Evolutionary conservation across 2,888 invertebrate genomes (phyloP), one percentile per base, ranked within the genome.

Genomic region (Cryptus armator): DNA sequence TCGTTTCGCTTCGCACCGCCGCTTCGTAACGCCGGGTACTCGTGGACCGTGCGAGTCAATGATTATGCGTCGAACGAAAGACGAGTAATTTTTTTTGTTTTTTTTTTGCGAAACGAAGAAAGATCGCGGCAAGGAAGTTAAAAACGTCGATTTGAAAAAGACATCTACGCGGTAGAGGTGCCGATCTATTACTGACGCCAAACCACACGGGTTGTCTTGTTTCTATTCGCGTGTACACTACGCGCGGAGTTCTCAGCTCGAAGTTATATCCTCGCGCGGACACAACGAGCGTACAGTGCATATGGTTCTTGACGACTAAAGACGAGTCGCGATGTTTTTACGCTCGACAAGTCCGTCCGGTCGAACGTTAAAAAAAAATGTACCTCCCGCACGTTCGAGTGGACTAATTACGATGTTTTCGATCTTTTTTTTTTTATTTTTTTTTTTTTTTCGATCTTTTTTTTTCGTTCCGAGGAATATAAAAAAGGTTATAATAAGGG

Each of bases 171-270:
- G 43, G 64, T 80, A 67, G 78, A 76, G 77, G 83, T 83, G 81
- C 76, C 56, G 85, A 71, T 77, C 44, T 80, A 81, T 84, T 78
- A 88, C 87, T 86, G 87, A 81, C 81, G 66, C 68, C 53, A 70
- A 80, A 78, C 84, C 80, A 87, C 84, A 79, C 83, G 74, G 86
- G 84, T 87, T 87, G 78, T 86, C 84, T 88, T 89, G 87, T 87
- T 90, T 89, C 90, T 91, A 90, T 91, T 90, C 89, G 71, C 81
- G 90, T 89, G 88, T 84, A 72, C 37, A 53, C 53, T 37, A 9
- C 43, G 19, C 71, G 71, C 16, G 16, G 19, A 37, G 53, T 37
- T 37, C n/a, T 16, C 16, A 12, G 37, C 9, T 29, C 29, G n/a
- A 14, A 62, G 5, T 24, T 32, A 56, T 32, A 32, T 62, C 29